Evolutionary conservation across 1,140 invertebrate species (phyloP).

Genomic region (Drosophila kanapiae): DNA sequence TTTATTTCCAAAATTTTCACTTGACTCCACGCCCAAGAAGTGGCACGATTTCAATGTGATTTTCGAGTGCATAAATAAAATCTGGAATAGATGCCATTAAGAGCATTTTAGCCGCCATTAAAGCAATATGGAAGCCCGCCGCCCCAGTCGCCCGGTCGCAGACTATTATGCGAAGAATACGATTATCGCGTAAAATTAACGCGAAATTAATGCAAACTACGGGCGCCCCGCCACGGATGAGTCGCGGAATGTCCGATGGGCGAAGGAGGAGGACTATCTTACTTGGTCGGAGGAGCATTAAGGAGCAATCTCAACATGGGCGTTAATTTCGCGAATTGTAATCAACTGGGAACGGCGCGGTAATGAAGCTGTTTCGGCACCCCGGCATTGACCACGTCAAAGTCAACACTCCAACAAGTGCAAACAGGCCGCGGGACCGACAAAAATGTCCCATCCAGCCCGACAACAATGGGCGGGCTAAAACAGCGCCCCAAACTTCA

Average conservation of each 20-base stretch:
- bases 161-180: slow-evolving; percentile 64
- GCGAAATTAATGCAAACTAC: slow-evolving; percentile 83
- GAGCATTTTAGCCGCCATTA: slow-evolving; percentile 76
- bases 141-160: not conserved
- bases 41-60: slow-evolving; percentile 56
- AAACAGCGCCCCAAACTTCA: slow-evolving; percentile 23
- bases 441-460: slow-evolving; percentile 17
- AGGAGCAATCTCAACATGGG: slow-evolving; percentile 63
- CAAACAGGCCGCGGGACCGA: slow-evolving; percentile 17
- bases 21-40: not conserved
- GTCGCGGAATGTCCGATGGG: not conserved
- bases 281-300: slow-evolving; percentile 42
- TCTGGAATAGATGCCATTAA: slow-evolving; percentile 82
- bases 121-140: slow-evolving; percentile 74
- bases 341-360: slow-evolving; percentile 43
- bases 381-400: slow-evolving; percentile 57
- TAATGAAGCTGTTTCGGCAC: slow-evolving; percentile 65
- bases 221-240: slow-evolving; percentile 33
- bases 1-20: slow-evolving; percentile 18
- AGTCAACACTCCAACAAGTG: slow-evolving; percentile 54
- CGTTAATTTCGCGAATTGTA: slow-evolving; percentile 69
- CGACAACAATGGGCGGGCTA: slow-evolving; percentile 47
- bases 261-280: slow-evolving; percentile 16
- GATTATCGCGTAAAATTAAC: slow-evolving; percentile 80
- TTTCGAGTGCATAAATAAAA: slow-evolving; percentile 83